Conservation (phyloP, 2,888 invertebrate genomes). For the Lycaena phlaeas region DNA sequence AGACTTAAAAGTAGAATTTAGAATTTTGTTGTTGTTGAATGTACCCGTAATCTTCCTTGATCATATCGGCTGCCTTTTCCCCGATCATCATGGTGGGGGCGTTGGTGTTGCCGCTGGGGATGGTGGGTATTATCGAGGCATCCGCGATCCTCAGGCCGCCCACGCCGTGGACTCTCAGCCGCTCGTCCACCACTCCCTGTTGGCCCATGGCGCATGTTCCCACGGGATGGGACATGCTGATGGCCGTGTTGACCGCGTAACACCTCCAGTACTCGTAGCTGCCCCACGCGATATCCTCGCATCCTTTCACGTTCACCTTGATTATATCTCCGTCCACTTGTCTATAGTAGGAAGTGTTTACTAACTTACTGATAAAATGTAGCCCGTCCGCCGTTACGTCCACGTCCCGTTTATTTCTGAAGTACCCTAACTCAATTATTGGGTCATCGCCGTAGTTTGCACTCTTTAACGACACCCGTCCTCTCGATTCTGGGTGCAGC, state of each 20-base stretch:
- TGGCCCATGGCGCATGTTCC: slow-evolving; percentile 56
- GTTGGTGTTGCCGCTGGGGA: slow-evolving; percentile 53
- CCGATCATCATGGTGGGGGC: slow-evolving; percentile 59
- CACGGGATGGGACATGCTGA: slow-evolving; percentile 75
- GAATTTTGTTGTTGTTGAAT: no score
- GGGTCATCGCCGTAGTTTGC: slow-evolving; percentile 43
- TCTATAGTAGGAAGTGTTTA: slow-evolving; percentile 38
- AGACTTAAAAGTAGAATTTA: no score
- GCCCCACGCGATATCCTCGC: slow-evolving; percentile 56
- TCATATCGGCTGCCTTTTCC: slow-evolving; percentile 55
- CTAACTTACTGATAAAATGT: slow-evolving; percentile 34
- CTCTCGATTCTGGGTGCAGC: slow-evolving; percentile 47
- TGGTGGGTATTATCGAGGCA: slow-evolving; percentile 50
- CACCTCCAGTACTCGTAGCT: slow-evolving; percentile 78
- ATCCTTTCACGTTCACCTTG: slow-evolving; percentile 56
- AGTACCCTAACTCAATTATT: slow-evolving; percentile 41
- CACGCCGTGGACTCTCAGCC: slow-evolving; percentile 40
- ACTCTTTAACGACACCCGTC: slow-evolving; percentile 39
- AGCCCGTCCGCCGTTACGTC: slow-evolving; percentile 31
- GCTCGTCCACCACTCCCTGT: slow-evolving; percentile 47
- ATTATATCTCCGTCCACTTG: slow-evolving; percentile 32
- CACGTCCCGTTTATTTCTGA: slow-evolving; percentile 37
- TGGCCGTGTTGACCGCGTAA: slow-evolving; percentile 67
- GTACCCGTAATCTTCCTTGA: slow-evolving; percentile 35
- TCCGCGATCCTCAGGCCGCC: slow-evolving; percentile 44